Evolutionary conservation across 2,888 invertebrate species (phyloP).

Genomic region (Notocelia uddmanniana): DNA sequence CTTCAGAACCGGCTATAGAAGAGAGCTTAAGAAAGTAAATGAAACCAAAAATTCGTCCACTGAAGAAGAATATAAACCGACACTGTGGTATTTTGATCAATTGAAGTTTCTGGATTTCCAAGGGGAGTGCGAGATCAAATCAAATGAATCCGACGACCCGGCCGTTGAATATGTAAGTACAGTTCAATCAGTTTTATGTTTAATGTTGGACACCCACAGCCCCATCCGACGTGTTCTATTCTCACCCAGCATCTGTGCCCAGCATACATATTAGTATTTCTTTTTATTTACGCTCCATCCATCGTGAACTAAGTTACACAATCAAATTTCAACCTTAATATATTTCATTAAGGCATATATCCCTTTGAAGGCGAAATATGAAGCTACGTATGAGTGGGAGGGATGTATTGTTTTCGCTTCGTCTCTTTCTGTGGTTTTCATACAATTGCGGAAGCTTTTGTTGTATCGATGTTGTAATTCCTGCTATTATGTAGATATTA

Average conservation of each 20-base stretch:
- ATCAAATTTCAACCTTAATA: not conserved
- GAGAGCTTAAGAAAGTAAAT: conserved; percentile 39
- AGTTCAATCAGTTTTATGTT: not conserved
- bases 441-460: not conserved
- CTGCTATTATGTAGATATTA: too few species aligned
- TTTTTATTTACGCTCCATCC: too few species aligned
- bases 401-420: conserved; percentile 11
- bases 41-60: conserved; percentile 2
- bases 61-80: conserved; percentile 34
- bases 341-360: not conserved
- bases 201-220: not conserved
- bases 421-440: not conserved
- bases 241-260: not conserved
- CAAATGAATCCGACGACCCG: conserved; percentile 36
- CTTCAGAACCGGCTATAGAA: conserved; percentile 44
- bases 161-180: conserved; percentile 43
- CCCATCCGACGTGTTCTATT: not conserved
- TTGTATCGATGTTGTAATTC: too few species aligned
- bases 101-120: conserved; percentile 35
- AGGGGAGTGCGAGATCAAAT: conserved; percentile 5
- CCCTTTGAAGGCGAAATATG: not conserved
- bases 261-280: not conserved
- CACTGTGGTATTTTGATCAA: conserved; percentile 44
- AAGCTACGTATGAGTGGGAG: not conserved
- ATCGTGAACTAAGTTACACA: not conserved